Base-by-base conservation (phyloP, 2,888 invertebrate genomes). In the Gryllus longicercus region DNA sequence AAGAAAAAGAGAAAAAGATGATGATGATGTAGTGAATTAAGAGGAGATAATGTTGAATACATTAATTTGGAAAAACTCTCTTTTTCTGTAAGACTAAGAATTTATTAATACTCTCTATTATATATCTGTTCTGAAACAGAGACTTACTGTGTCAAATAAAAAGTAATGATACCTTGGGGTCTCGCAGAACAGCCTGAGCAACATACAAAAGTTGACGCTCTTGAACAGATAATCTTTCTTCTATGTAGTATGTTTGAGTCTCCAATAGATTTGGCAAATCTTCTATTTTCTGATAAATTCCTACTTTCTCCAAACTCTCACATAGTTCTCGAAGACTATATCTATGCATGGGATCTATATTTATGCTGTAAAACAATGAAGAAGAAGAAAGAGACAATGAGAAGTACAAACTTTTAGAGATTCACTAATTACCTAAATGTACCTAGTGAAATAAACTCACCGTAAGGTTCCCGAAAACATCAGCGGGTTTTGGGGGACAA, bases 141-240 rank as follows among this genome's bases (percentile, higher is more conserved):
- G 38, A 38, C 4, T 38, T 38, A 38, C 38, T 38, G 38, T 8
- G 38, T 8, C 8, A 8, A 8, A 8, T 38, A 8, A 38, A 38
- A 38, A 8, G 1, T 38, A 38, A 38, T 38, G 74, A 79, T 83
- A 84, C 85, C 82, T 85, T 85, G 77, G 84, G 85, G 80, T 84
- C 84, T 25, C 85, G 83, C 0, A 86, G 83, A 78, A 85, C 82
- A 2, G 86, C 85, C 75, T 86, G 82, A 12, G 85, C 85, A 75
- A 86, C 81, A 75, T 85, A 85, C 79, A 86, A 82, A 18, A 86
- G 81, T 81, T 86, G 86, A 51, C 84, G 85, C 82, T 86, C 86
- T 14, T 86, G 85, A 18, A 85, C 84, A 38, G 84, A 84, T 78
- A 84, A 84, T 49, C 83, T 84, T 63, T 83, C 83, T 2, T 83